Evolutionary conservation across 2,888 invertebrate genomes (phyloP).

Genomic region (Desoria tigrina): DNA sequence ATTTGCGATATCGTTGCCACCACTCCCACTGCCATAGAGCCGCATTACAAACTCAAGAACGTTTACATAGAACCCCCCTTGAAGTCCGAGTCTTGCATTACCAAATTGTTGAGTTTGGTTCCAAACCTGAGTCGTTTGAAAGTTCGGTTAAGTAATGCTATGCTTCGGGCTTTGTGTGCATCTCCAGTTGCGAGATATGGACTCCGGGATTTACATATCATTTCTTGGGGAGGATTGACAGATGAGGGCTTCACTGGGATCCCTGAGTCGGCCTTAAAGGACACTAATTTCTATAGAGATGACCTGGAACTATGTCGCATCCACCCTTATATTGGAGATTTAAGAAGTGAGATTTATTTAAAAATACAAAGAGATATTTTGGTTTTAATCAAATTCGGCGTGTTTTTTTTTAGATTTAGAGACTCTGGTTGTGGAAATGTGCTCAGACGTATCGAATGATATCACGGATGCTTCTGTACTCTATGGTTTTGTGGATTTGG

Average conservation of each 20-base stretch:
- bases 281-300: background rate
- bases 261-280: background rate
- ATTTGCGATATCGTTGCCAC: constrained; percentile 22
- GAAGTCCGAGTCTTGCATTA: constrained; percentile 18
- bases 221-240: constrained; percentile 28
- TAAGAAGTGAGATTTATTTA: constrained; percentile 9
- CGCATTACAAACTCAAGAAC: constrained; percentile 10
- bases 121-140: constrained; percentile 22
- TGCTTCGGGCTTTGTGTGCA: constrained; percentile 17
- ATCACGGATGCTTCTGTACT: constrained; percentile 21
- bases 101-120: constrained; percentile 12
- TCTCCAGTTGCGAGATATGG: background rate
- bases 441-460: constrained; percentile 31
- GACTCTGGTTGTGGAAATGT: constrained; percentile 27
- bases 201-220: constrained; percentile 4
- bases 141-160: constrained; percentile 23
- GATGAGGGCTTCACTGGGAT: constrained; percentile 35
- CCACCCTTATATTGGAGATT: constrained; percentile 26
- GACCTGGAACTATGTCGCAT: constrained; percentile 6
- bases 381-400: background rate
- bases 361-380: background rate
- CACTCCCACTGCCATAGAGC: constrained; percentile 3
- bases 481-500: constrained; percentile 18
- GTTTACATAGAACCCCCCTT: constrained; percentile 32
- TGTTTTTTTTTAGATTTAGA: constrained; percentile 14